Base-by-base conservation (phyloP, 2,113 vertebrate species). In the Mellivora capensis region DNA sequence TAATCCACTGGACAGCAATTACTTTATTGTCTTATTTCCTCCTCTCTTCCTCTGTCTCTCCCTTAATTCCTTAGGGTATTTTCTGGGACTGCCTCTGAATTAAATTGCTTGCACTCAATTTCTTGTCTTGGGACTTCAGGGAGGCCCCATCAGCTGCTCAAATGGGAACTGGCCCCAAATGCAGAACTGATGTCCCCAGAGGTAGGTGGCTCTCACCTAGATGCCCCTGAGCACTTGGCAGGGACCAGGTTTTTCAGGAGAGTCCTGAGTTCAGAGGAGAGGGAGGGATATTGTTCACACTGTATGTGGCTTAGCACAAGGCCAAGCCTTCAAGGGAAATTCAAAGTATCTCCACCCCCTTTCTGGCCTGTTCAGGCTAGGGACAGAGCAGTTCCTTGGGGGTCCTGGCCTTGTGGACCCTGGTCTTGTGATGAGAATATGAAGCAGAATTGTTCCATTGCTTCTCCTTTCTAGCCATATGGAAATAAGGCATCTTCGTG, bases 91-190 rank as follows among this genome's bases (percentile, higher is more conserved):
- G 20, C 34, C 54, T 27, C 79, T 29, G 59, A 84, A 44, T 37
- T 54, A 7, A 47, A 84, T 29, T 18, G 44, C 6, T n/a, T 49
- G 25, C 18, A 27, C 15, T 54, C 21, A 18, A n/a, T n/a, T 29
- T 42, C 67, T 76, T 54, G 4, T 29, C 21, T n/a, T 0, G 14
- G 87, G 31, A 29, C 12, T 20, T n/a, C 37, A 52, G 64, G 39
- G 52, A 82, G 44, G 39, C 57, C 21, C 25, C 15, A 18, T 34
- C 20, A 29, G 34, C 34, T 10, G 27, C 42, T 82, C 54, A 39
- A 9, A 18, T 12, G 49, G 77, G 27, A 44, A 49, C 31, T 7
- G 9, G 7, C 27, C 12, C 52, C 9, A 0, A 3, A 5, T 1
- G 7, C n/a, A 10, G 54, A 42, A 7, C 27, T n/a, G 44, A 39